Evolutionary conservation across 2,113 vertebrate species (phyloP).

Genomic region (Melanerpes formicivorus): DNA sequence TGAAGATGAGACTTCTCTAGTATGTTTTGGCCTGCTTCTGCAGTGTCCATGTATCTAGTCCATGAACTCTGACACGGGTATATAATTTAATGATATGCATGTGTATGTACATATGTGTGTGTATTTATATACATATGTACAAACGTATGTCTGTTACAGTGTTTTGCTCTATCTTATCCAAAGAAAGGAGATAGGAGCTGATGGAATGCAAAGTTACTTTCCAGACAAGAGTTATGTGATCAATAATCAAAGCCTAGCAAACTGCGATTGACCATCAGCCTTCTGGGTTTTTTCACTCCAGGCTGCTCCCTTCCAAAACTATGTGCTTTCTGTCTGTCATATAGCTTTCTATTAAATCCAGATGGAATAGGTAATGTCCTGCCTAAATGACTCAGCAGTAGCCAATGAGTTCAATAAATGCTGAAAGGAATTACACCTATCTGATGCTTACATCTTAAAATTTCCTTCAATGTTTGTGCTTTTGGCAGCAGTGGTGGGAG

Average conservation of each 20-base stretch:
- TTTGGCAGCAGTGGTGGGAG: not conserved
- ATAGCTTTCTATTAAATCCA: not conserved
- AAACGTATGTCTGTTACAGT: not conserved
- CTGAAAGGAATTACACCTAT: not conserved
- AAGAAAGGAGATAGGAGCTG: not conserved
- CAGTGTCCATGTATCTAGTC: not conserved
- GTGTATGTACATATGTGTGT: too few species aligned
- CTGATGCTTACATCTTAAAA: not conserved
- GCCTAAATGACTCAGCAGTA: not conserved
- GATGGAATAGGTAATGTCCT: not conserved
- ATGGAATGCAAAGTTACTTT: not conserved
- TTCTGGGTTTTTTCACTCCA: not conserved
- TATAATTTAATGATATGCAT: too few species aligned
- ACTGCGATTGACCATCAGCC: not conserved
- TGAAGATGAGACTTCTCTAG: not conserved
- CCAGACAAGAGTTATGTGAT: not conserved
- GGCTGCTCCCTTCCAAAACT: not conserved
- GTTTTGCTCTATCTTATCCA: not conserved
- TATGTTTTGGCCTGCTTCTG: not conserved
- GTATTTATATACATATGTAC: not conserved
- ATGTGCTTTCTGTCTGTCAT: not conserved
- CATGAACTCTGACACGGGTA: rapidly evolving
- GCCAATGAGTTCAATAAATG: not conserved
- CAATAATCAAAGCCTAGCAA: not conserved
- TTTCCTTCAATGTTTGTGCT: not conserved